These are phyloP conservation scores for Euglossa dilemma DNA, from an alignment of 1,140 invertebrate genomes.

Conservation along the genomic window DNA sequence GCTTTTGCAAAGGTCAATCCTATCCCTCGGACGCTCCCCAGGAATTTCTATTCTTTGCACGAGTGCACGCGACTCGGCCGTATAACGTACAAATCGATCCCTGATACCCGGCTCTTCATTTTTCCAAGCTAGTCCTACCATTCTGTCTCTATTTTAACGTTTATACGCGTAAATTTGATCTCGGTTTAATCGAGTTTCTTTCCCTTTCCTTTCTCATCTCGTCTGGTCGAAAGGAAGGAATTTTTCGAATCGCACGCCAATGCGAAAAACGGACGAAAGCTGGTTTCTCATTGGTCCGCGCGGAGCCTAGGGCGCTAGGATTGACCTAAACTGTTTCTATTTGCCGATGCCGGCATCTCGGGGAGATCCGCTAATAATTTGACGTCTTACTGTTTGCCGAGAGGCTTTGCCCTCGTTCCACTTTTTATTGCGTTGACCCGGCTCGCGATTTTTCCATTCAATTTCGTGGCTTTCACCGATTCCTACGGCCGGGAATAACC, in stretches of 20 bases:
- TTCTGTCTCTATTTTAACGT: background rate
- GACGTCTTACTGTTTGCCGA: conserved; percentile 68
- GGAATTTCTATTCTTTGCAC: conserved; percentile 47
- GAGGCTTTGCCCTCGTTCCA: conserved; percentile 65
- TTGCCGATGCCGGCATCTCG: conserved; percentile 64
- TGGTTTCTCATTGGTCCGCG: conserved; percentile 43
- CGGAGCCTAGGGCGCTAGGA: conserved; percentile 47
- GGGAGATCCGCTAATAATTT: conserved; percentile 70
- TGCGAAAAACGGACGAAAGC: conserved; percentile 19
- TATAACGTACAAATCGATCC: conserved; percentile 14
- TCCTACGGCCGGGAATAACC: conserved; percentile 20
- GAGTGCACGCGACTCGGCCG: background rate
- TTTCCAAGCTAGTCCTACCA: background rate
- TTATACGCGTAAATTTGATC: no score
- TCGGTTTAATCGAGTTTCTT: no score
- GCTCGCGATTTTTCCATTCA: conserved; percentile 58
- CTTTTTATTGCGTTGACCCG: conserved; percentile 68
- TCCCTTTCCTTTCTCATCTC: no score
- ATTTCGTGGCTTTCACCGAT: conserved; percentile 58
- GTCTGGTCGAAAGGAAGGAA: background rate
- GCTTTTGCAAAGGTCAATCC: conserved; percentile 62
- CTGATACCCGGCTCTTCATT: background rate
- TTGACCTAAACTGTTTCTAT: conserved; percentile 73
- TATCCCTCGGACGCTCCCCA: conserved; percentile 29
- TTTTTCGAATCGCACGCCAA: conserved; percentile 37